Conservation (phyloP, 2,888 invertebrate species). For the Andricus curvator region DNA sequence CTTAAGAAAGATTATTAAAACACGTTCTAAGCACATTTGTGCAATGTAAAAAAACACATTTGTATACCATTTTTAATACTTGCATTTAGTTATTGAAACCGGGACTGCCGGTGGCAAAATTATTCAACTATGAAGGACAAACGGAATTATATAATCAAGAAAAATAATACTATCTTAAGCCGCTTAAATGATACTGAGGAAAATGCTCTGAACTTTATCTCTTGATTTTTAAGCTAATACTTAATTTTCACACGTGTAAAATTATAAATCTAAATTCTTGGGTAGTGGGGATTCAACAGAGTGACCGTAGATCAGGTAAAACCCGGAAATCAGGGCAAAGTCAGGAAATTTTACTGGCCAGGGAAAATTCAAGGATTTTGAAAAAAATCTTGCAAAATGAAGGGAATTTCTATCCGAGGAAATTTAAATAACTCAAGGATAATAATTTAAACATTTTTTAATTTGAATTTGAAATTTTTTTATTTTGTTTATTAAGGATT, state of each 20-base stretch:
- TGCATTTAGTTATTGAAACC: neutral
- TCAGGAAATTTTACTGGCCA: too few species aligned
- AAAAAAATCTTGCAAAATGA: too few species aligned
- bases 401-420: too few species aligned
- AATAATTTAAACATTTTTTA: too few species aligned
- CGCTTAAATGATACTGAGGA: slow-evolving; percentile 11
- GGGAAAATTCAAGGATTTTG: too few species aligned
- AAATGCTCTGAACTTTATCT: neutral
- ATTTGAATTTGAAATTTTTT: too few species aligned
- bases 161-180: slow-evolving; percentile 24
- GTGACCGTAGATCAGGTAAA: too few species aligned
- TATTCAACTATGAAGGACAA: slow-evolving; percentile 38
- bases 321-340: too few species aligned
- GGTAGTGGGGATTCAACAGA: neutral
- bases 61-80: slow-evolving; percentile 4
- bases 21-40: neutral
- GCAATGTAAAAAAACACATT: neutral
- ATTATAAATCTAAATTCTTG: neutral
- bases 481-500: too few species aligned
- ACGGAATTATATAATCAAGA: slow-evolving; percentile 22
- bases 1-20: neutral
- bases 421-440: too few species aligned
- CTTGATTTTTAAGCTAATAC: neutral
- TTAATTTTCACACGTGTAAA: neutral
- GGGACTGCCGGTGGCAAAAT: slow-evolving; percentile 13